Conservation (phyloP, 2,113 vertebrate species). For the Coregonus clupeaformis region DNA sequence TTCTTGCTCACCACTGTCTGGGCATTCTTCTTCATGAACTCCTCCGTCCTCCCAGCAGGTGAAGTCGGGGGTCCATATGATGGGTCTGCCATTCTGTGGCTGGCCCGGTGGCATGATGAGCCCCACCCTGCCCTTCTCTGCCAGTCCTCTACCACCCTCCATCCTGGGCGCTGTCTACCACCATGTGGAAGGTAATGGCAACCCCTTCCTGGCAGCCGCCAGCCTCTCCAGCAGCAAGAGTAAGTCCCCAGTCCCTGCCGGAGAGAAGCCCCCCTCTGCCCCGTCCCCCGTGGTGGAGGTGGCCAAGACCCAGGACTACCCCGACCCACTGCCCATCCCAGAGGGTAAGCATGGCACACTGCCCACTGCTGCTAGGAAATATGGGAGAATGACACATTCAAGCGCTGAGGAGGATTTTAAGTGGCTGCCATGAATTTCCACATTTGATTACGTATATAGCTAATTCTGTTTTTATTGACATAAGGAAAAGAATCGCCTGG, state of each 20-base stretch:
- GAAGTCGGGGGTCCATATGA: conserved; percentile 80
- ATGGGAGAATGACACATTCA: conserved; percentile 10
- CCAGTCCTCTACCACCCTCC: conserved; percentile 72
- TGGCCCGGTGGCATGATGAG: conserved; percentile 78
- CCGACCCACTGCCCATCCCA: conserved; percentile 84
- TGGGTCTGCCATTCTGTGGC: conserved; percentile 83
- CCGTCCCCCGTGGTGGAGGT: conserved; percentile 75
- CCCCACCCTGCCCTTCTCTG: conserved; percentile 75
- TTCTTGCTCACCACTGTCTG: not conserved
- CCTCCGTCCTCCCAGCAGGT: conserved; percentile 65
- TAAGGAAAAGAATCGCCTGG: too few relatives aligned
- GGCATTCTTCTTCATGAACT: not conserved
- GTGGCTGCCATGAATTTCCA: too few relatives aligned
- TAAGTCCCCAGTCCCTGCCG: conserved; percentile 74
- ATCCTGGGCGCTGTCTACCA: conserved; percentile 70
- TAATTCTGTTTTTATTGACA: too few relatives aligned
- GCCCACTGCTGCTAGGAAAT: not conserved
- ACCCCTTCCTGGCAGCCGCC: conserved; percentile 76
- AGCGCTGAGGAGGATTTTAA: not conserved
- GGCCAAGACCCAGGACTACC: conserved; percentile 84
- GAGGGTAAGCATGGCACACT: conserved; percentile 74
- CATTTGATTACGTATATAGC: too few relatives aligned
- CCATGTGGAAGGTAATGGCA: conserved; percentile 74
- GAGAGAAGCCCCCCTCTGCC: conserved; percentile 72
- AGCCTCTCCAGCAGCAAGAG: conserved; percentile 76